Evolutionary conservation across 1,140 invertebrate species (phyloP), one percentile per base, ranked within the genome.

Genomic region (Parapsyche elsis): DNA sequence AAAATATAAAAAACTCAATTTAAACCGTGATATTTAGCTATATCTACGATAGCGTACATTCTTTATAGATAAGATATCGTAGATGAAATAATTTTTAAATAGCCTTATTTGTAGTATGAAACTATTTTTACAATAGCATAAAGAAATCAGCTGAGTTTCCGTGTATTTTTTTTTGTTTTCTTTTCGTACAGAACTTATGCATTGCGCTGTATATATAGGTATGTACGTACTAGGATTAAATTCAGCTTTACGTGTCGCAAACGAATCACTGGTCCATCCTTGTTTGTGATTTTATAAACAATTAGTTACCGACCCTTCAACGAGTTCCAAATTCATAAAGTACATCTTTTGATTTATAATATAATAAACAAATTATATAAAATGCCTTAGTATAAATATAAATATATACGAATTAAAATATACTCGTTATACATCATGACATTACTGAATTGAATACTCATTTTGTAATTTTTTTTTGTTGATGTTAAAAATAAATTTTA

Each of bases 261-360:
- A 21, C n/a, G n/a, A n/a, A n/a, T n/a, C 12, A 21, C 64, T 67
- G 5, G 64, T 24, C 64, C 16, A 67, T 12, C 5, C 24, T 21
- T 7, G 24, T 24, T 21, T 67, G 24, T 12, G 19, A 67, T 67
- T 5, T 67, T 4, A 67, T 67, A 71, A 71, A 9, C 9, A 53
- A 49, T 75, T 75, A 75, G 71, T 75, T 75, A 75, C 71, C 71
- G 71, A 75, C 21, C 16, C 70, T 75, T 21, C 24, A 75, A 24
- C 71, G 24, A 75, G 71, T 75, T 75, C 71, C 71, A 53, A 53
- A 75, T 14, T 19, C 26, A n/a, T 71, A 45, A 71, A 19, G 9
- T 45, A 71, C n/a, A 71, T 38, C 12, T n/a, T 71, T n/a, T 71
- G 23, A 71, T 71, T 19, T 23, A 67, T 67, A 19, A 23, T 67